Conservation (phyloP, 2,113 vertebrate genomes). For the Scartelaos histophorus region DNA sequence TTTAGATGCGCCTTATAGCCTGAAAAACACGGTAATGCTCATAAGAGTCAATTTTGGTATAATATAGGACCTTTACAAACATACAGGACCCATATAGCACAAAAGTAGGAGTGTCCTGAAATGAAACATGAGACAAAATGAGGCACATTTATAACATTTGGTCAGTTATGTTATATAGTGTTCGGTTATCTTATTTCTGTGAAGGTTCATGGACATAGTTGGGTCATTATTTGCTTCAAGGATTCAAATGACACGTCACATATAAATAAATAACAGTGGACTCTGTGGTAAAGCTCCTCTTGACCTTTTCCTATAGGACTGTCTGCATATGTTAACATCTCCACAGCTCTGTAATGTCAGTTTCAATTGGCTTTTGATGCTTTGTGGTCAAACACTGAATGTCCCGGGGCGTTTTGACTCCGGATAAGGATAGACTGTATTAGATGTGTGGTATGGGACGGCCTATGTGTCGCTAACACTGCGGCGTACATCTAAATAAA, state of each 20-base stretch:
- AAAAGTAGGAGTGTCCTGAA: too few species aligned
- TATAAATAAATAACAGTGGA: not conserved
- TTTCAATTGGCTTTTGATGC: not conserved
- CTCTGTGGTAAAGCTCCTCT: not conserved
- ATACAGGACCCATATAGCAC: too few species aligned
- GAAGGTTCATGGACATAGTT: not conserved
- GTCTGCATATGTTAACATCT: not conserved
- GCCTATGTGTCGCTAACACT: not conserved
- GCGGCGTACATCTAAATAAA: not conserved
- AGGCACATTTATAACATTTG: not conserved
- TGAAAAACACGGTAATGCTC: too few species aligned
- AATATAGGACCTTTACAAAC: too few species aligned
- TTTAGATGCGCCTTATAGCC: too few species aligned
- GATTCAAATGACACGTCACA: not conserved
- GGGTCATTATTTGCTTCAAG: not conserved
- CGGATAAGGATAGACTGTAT: not conserved
- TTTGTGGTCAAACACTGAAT: not conserved
- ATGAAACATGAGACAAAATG: too few species aligned
- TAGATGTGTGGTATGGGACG: not conserved
- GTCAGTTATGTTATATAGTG: not conserved
- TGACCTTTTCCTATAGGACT: conserved; percentile 1
- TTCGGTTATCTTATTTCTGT: not conserved
- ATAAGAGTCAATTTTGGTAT: too few species aligned
- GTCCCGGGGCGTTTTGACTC: not conserved
- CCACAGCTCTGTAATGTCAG: not conserved